Evolutionary conservation across 2,888 invertebrate species (phyloP), one percentile per base, ranked within the genome.

Genomic region (Caenorhabditis sinica): DNA sequence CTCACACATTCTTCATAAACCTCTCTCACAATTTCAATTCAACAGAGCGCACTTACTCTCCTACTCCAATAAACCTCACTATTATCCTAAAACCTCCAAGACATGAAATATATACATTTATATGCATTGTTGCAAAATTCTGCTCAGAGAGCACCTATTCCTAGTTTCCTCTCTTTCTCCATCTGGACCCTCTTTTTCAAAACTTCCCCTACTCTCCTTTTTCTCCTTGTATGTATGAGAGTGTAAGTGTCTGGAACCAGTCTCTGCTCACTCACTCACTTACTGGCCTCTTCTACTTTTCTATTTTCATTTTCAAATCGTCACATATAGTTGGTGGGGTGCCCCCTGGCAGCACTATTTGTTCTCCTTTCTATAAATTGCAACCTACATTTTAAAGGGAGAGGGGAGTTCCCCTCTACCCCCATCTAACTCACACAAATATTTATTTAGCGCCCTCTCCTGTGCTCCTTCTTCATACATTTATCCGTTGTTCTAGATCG

Each of bases 301-400:
- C 72, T 65, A 72, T 72, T 79, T 79, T 71, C 43, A 40, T 51
- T 40, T 43, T 25, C 56, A 0, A n/a, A 25, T 15, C 43, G n/a
- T 40, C 40, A 30, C 49, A 73, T 30, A 15, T 9, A 45, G 28
- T 23, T 23, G 13, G 8, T 15, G 69, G 53, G 53, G 30, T 30
- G 33, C 17, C 36, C 61, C 60, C 36, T 2, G 6, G 13, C n/a
- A n/a, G 17, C 20, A 56, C 71, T 77, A 63, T 77, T 77, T 77
- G 77, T 77, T 77, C 79, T 51, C 71, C 56, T 79, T 72, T 79
- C 71, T 75, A 75, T 76, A 76, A 76, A 76, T 76, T 68, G 76
- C 76, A 69, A 69, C 75, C 75, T 75, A 75, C 74, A 75, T 51
- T 51, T 36, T 45, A 56, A 45, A 49, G 36, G 11, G n/a, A n/a